Evolutionary conservation across 2,797 vertebrate species (phyloP).

Genomic region (Melanotaenia parkinsoni): DNA sequence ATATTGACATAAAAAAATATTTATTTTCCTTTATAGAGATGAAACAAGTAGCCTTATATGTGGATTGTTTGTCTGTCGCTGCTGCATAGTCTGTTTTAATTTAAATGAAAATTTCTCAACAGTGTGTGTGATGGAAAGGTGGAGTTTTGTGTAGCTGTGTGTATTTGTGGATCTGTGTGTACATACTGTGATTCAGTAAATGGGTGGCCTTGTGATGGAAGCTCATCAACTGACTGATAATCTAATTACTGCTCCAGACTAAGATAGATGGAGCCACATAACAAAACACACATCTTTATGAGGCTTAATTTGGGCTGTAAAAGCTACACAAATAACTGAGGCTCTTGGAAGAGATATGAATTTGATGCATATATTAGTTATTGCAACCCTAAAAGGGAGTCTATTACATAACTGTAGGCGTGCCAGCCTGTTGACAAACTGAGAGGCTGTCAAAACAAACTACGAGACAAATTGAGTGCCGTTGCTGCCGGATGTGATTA

Average conservation of each 20-base stretch:
- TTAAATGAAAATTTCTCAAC: slow-evolving; percentile 7
- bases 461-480: slow-evolving; percentile 67
- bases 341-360: slow-evolving; percentile 67
- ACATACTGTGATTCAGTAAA: slow-evolving; percentile 38
- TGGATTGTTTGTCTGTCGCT: slow-evolving; percentile 2
- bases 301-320: slow-evolving; percentile 74
- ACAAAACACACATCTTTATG: slow-evolving; percentile 70
- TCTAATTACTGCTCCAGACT: slow-evolving; percentile 73
- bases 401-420: slow-evolving; percentile 72
- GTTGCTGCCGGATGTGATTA: slow-evolving; percentile 71
- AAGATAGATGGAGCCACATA: slow-evolving; percentile 74
- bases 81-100: not conserved
- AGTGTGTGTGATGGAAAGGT: not conserved
- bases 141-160: not conserved
- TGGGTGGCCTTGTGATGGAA: slow-evolving; percentile 57
- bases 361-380: slow-evolving; percentile 73
- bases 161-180: slow-evolving; percentile 5
- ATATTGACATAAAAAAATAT: too few species aligned
- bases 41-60: not conserved
- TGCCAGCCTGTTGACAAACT: slow-evolving; percentile 58
- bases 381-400: slow-evolving; percentile 59
- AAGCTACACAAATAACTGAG: slow-evolving; percentile 80
- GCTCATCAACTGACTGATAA: slow-evolving; percentile 77
- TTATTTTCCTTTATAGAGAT: too few species aligned
- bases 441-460: slow-evolving; percentile 61